Evolutionary conservation across 1,140 invertebrate species (phyloP), one percentile per base, ranked within the genome.

Genomic region (Microplitis demolitor): DNA sequence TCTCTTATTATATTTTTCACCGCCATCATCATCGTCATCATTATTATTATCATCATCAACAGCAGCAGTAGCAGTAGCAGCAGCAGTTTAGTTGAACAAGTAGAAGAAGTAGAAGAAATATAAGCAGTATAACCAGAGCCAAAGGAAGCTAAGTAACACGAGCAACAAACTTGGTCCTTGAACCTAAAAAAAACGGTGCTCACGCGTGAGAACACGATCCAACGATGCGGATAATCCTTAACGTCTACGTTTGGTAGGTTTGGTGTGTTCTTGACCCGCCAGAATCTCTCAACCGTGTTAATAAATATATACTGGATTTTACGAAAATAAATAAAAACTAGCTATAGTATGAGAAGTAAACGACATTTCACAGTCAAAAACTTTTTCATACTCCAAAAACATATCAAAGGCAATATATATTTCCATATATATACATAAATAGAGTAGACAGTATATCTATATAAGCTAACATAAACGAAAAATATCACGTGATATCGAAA

Each of bases 191-290:
- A 53, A 67, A 50, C n/a, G 53, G 13, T 13, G 16, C 39, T 34
- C 45, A 51, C 66, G 66, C 66, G 66, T 67, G 66, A 34, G 66
- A 67, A 67, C 13, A 67, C 39, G 14, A 67, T 67, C 31, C 24
- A 53, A 64, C 62, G 39, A 62, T 37, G 60, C 60, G 60, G 33
- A 62, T 62, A 64, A 64, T 64, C 39, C 9, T 24, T 16, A 64
- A 45, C 39, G 62, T 64, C 62, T 64, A 37, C 39, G 62, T 50
- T 50, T 24, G 24, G 24, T 24, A 2, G 24, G 24, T 24, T 24
- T 11, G 5, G 39, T 45, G 13, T 54, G 66, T 67, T 67, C 66
- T 67, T 67, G 66, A 67, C 66, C 66, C 66, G 66, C 31, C 50
- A 4, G 50, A 54, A 67, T 67, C 66, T 67, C 66, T 67, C 50